phyloP scores from a whole-genome alignment of 2,797 vertebrate species.

The Ctenochaetus hawaiiensis region DNA sequence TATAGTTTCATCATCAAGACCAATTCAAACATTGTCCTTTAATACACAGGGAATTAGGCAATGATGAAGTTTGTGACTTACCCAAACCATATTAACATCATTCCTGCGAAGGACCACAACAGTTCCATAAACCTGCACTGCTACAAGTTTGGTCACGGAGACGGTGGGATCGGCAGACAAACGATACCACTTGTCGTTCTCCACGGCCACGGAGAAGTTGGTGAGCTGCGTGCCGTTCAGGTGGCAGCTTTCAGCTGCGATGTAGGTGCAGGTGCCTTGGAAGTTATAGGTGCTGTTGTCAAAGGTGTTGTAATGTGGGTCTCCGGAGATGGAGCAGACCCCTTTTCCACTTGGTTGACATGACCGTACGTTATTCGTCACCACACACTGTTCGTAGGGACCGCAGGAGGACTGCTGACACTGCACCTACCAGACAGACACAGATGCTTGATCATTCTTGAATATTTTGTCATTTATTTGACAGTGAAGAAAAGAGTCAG shows the following conservation, averaged over 20 bases:
- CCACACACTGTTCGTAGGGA: constrained; percentile 42
- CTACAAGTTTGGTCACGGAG: constrained; percentile 62
- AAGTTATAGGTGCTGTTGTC: constrained; percentile 57
- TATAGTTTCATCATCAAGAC: no score
- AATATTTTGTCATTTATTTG: background rate
- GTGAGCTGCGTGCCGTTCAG: constrained; percentile 29
- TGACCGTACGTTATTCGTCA: constrained; percentile 31
- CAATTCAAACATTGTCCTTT: no score
- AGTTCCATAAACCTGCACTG: constrained; percentile 52
- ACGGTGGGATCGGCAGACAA: constrained; percentile 35
- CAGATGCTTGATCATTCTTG: background rate
- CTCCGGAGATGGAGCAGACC: constrained; percentile 59
- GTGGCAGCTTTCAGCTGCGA: constrained; percentile 50
- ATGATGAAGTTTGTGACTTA: constrained; percentile 15
- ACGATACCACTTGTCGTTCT: constrained; percentile 57
- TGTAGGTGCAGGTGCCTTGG: constrained; percentile 72
- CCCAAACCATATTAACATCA: constrained; percentile 54
- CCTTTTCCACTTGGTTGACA: constrained; percentile 35
- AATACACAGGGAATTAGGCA: no score
- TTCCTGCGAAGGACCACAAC: constrained; percentile 57
- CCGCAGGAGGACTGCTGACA: constrained; percentile 42
- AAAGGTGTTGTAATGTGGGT: constrained; percentile 71
- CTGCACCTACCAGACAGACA: constrained; percentile 41
- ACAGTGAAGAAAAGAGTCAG: background rate
- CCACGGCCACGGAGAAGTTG: constrained; percentile 58